Percentiles rank a stretch among this genome's conserved stretches.
Evolutionary conservation across 2,888 invertebrate species (phyloP).

Genomic region (Julus scandinavius): DNA sequence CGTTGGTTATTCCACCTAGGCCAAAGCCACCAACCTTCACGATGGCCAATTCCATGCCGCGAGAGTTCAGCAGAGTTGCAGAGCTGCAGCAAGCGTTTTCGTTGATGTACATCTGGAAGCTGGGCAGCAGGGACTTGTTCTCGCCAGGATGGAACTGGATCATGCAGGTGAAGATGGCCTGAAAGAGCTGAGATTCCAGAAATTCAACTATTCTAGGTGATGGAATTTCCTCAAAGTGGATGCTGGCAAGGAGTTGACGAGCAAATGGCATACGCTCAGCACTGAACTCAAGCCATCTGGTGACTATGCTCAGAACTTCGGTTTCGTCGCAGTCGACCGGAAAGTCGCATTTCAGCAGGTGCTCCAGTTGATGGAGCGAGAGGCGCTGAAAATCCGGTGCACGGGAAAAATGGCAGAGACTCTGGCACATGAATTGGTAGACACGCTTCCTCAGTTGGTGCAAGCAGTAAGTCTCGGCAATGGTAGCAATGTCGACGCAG

Average conservation of each 20-base stretch:
- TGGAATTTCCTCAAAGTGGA: constrained; percentile 69
- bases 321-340: constrained; percentile 77
- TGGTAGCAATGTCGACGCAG: constrained; percentile 77
- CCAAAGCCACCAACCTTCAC: constrained; percentile 78
- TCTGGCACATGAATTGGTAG: constrained; percentile 75
- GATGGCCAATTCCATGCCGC: constrained; percentile 77
- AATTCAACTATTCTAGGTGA: constrained; percentile 60
- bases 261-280: constrained; percentile 66
- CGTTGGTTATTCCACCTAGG: constrained; percentile 75
- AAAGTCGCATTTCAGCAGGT: constrained; percentile 74
- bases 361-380: constrained; percentile 72
- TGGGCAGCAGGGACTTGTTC: constrained; percentile 57
- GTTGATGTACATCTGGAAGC: constrained; percentile 56
- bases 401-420: constrained; percentile 73
- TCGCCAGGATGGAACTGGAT: constrained; percentile 57
- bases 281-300: constrained; percentile 71
- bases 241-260: constrained; percentile 67
- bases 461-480: constrained; percentile 77
- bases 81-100: constrained; percentile 57
- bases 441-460: constrained; percentile 72
- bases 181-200: constrained; percentile 57
- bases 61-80: constrained; percentile 70
- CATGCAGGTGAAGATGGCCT: constrained; percentile 57
- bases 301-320: constrained; percentile 71
- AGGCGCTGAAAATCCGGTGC: constrained; percentile 73